Conservation (phyloP, 2,113 vertebrate species). For the Heptranchias perlo region DNA sequence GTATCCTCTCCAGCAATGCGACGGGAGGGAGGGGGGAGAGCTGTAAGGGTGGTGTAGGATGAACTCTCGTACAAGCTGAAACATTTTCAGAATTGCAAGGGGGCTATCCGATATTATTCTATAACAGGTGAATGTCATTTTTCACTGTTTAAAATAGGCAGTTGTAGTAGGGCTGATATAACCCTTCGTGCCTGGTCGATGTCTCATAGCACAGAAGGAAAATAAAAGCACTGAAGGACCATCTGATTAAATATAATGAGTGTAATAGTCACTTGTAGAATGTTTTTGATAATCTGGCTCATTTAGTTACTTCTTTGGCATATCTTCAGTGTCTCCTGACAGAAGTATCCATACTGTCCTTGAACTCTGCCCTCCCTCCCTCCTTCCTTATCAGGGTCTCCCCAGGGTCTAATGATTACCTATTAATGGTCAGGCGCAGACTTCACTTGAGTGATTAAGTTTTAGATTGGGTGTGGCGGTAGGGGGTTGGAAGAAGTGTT, state of each 20-base stretch:
- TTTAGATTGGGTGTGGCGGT: neutral
- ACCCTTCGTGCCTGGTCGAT: conserved; percentile 7
- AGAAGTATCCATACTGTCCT: neutral
- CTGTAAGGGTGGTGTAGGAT: neutral
- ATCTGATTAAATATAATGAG: conserved; percentile 14
- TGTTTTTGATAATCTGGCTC: neutral
- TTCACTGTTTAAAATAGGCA: conserved; percentile 35
- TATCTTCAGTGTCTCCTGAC: neutral
- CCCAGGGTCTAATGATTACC: neutral
- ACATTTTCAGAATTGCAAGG: conserved; percentile 1
- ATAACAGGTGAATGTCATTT: conserved; percentile 37
- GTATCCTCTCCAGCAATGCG: neutral
- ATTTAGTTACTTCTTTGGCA: neutral
- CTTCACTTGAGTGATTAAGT: neutral
- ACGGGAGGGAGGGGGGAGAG: neutral
- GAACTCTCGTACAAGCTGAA: conserved; percentile 18
- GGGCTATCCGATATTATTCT: conserved; percentile 30
- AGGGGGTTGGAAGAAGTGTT: neutral
- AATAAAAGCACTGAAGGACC: too few relatives aligned
- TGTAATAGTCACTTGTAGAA: neutral
- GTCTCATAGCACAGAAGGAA: neutral
- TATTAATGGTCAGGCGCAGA: neutral
- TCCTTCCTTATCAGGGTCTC: neutral
- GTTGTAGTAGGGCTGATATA: conserved; percentile 3
- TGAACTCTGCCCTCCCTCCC: neutral